A percentile compares a stretch with the other conserved stretches of the same genome.
phyloP scores from a whole-genome alignment of 2,797 vertebrate genomes.

The Dryobates pubescens region DNA sequence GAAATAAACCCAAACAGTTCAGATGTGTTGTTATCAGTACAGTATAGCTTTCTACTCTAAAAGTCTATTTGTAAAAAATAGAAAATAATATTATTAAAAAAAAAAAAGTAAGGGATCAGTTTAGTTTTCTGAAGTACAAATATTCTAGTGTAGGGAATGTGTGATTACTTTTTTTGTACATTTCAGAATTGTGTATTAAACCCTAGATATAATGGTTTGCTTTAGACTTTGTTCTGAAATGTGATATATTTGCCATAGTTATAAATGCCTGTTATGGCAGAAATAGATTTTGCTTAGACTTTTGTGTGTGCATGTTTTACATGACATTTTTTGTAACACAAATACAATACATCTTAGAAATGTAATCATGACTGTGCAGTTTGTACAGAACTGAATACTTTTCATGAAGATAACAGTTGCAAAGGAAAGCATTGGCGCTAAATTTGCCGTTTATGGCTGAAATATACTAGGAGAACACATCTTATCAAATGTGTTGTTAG shows the following conservation, averaged over 20 bases:
- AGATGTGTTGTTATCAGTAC: constrained; percentile 13
- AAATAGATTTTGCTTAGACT: constrained; percentile 62
- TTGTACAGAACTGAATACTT: constrained; percentile 29
- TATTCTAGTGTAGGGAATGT: constrained; percentile 36
- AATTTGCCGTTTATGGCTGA: background rate
- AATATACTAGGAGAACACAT: background rate
- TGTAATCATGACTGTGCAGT: constrained; percentile 19
- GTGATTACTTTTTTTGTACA: constrained; percentile 58
- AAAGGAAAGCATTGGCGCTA: constrained; percentile 33
- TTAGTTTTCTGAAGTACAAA: constrained; percentile 55
- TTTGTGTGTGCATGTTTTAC: constrained; percentile 65
- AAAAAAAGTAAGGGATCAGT: constrained; percentile 62
- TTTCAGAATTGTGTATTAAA: constrained; percentile 65
- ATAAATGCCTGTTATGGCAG: constrained; percentile 42
- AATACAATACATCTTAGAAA: constrained; percentile 43
- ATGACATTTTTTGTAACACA: constrained; percentile 61
- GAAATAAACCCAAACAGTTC: constrained; percentile 13
- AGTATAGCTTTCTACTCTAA: constrained; percentile 35
- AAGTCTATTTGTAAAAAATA: background rate
- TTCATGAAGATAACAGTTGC: constrained; percentile 32
- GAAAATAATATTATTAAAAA: background rate
- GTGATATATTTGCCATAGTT: constrained; percentile 57
- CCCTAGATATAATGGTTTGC: constrained; percentile 41
- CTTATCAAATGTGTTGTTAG: background rate
- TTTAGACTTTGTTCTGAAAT: constrained; percentile 61